Percentiles rank a stretch among this genome's conserved stretches.
Conservation (phyloP, 1,140 invertebrate genomes). For the Andricus grossulariae region DNA sequence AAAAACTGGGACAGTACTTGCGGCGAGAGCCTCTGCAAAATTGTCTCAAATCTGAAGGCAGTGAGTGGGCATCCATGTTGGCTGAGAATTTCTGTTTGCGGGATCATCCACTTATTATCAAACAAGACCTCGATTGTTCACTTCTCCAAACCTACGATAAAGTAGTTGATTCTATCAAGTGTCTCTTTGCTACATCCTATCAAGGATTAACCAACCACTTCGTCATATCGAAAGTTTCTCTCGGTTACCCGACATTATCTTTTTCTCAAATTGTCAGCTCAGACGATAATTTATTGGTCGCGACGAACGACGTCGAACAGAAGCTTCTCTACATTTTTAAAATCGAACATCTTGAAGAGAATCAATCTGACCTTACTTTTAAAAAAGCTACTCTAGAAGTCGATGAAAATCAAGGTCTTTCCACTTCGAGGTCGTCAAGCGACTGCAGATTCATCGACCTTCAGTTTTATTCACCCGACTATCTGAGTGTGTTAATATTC, state of each 20-base stretch:
- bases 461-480: conserved; percentile 89
- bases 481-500: conserved; percentile 85
- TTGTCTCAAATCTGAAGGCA: conserved; percentile 68
- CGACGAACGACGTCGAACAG: conserved; percentile 53
- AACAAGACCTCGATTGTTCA: conserved; percentile 85
- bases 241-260: conserved; percentile 46
- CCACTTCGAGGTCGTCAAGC: conserved; percentile 41
- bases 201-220: conserved; percentile 81
- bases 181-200: conserved; percentile 84
- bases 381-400: conserved; percentile 57
- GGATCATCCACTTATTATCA: conserved; percentile 83
- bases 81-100: conserved; percentile 83
- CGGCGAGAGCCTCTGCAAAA: conserved; percentile 77
- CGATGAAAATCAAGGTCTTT: conserved; percentile 61
- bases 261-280: conserved; percentile 64
- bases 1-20: conserved; percentile 94
- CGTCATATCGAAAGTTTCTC: conserved; percentile 61
- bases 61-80: conserved; percentile 86
- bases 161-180: conserved; percentile 81
- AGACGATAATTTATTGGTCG: conserved; percentile 65
- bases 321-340: conserved; percentile 65
- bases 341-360: conserved; percentile 47
- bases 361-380: conserved; percentile 48
- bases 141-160: conserved; percentile 88
- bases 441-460: conserved; percentile 78